Evolutionary conservation across 2,888 invertebrate species (phyloP).

Genomic region (Nomada fabriciana): DNA sequence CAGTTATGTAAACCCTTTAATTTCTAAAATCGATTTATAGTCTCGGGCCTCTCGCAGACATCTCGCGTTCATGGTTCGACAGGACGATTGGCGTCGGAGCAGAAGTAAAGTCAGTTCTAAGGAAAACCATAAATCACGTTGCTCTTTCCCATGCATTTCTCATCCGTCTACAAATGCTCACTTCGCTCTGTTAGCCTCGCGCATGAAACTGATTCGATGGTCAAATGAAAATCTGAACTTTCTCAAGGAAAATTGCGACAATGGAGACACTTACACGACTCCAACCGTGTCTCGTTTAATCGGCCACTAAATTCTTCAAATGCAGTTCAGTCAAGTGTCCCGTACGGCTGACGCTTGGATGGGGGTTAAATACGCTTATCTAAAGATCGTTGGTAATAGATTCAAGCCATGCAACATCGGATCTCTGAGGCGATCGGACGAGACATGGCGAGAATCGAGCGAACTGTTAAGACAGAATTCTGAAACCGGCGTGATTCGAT

Average conservation of each 20-base stretch:
- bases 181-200: not conserved
- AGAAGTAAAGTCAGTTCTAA: not conserved
- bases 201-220: not conserved
- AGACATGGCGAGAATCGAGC: conserved; percentile 2
- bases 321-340: not conserved
- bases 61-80: not conserved
- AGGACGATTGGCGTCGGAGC: not conserved
- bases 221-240: not conserved
- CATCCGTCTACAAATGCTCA: not conserved
- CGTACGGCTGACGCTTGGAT: conserved; percentile 8
- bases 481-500: conserved; percentile 48
- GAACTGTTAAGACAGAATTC: conserved; percentile 37
- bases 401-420: conserved; percentile 11
- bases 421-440: conserved; percentile 17
- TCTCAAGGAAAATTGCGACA: conserved; percentile 5
- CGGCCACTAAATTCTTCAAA: conserved; percentile 22
- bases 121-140: conserved; percentile 31
- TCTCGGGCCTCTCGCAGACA: not conserved
- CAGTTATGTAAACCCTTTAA: conserved; percentile 51
- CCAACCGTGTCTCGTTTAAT: conserved; percentile 4
- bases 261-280: not conserved
- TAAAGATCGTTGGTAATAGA: conserved; percentile 35
- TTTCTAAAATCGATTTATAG: conserved; percentile 50
- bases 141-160: conserved; percentile 27
- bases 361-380: conserved; percentile 34